Base-by-base conservation (phyloP, 2,888 invertebrate species). In the Dichetophora obliterata region DNA sequence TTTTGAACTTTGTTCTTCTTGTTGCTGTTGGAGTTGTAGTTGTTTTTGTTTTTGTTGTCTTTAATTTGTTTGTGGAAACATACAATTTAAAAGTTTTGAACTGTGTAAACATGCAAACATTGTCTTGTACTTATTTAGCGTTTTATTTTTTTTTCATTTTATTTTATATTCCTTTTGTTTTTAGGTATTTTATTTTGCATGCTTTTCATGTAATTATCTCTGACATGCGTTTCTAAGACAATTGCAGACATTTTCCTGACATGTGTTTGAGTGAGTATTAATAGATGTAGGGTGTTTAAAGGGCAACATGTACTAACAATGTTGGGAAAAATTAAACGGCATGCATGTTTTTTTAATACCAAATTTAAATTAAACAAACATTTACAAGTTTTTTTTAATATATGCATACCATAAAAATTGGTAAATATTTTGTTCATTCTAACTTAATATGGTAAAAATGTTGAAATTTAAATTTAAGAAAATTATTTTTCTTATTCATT, bases 1-100 rank as follows among this genome's bases (percentile, higher is more conserved):
- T n/a, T 54, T 50, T 34, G 52, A 31, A 43, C 11, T 52, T 63
- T 31, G n/a, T 31, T 54, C 37, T 50, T 73, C 22, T 27, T 22
- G 52, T 71, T 34, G 27, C 6, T 27, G 43, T 59, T 2, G 1
- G 43, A 19, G 57, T 71, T 2, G 1, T 59, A 24, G 57, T 71
- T 34, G 50, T 69, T n/a, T n/a, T n/a, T 71, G 71, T 59, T 70
- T n/a, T 73, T 50, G n/a, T 48, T 24, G 57, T 57, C n/a, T 5
- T 70, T 70, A 27, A 27, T 70, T n/a, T 34, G 19, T 22, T 31
- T 59, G 72, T 37, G 27, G 61, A 61, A 61, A 48, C 16, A 61
- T n/a, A 31, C 50, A 24, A 61, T 61, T 61, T 37, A 61, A n/a
- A 73, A 50, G 43, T 73, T 73, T 57, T 57, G 34, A n/a, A 34